A percentile compares a stretch with the other conserved stretches of the same genome.
Conservation (phyloP, 2,797 vertebrate genomes). For the Hirundo rustica region DNA sequence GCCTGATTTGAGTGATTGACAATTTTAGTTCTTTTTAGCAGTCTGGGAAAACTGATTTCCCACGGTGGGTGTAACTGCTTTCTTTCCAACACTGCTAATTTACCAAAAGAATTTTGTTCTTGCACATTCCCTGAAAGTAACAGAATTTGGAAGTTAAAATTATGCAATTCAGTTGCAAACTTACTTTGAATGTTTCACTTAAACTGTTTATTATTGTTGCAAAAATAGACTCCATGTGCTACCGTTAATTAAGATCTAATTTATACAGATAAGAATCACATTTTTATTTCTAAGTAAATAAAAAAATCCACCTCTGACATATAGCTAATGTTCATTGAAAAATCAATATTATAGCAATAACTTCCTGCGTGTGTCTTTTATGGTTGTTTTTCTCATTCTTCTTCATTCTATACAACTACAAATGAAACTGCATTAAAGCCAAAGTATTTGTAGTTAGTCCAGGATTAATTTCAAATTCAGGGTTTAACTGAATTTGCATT, state of each 20-base stretch:
- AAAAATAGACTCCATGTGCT: background rate
- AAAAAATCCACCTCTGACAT: background rate
- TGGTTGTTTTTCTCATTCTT: background rate
- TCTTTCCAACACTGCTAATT: slow-evolving; percentile 41
- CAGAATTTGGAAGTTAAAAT: slow-evolving; percentile 36
- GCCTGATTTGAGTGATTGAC: slow-evolving; percentile 37
- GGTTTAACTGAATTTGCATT: background rate
- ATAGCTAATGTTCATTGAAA: background rate
- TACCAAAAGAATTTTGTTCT: slow-evolving; percentile 41
- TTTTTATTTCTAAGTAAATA: slow-evolving; percentile 8
- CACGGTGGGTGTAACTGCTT: slow-evolving; percentile 41
- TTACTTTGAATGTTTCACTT: background rate
- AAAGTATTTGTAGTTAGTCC: background rate
- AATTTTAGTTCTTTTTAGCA: slow-evolving; percentile 49
- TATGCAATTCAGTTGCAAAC: slow-evolving; percentile 9
- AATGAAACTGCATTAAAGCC: background rate
- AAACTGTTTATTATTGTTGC: background rate
- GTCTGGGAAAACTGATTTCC: slow-evolving; percentile 56
- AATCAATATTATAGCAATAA: background rate
- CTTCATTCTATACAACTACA: background rate
- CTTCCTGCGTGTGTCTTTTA: background rate
- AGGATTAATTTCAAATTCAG: background rate
- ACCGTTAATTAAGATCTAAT: background rate
- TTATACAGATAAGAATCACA: background rate
- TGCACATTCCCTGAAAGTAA: background rate